Conservation (phyloP, 2,113 vertebrate species). For the Rissa tridactyla region DNA sequence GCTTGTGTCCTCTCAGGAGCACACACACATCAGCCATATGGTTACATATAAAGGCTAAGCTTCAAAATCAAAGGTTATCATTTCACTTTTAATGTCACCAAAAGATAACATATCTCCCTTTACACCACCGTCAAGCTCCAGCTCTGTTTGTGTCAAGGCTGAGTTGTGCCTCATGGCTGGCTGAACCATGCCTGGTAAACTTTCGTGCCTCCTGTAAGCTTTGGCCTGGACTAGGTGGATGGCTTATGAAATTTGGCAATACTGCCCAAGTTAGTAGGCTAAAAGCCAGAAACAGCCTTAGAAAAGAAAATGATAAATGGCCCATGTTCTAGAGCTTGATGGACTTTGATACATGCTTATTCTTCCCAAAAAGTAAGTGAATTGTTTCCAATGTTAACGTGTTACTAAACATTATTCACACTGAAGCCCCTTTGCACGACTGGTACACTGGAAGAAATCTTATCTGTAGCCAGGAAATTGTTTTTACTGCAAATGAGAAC, state of each 20-base stretch:
- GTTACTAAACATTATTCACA: not conserved
- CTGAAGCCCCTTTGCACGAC: not conserved
- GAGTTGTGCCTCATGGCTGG: not conserved
- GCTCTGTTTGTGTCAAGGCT: not conserved
- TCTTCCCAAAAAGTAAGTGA: not conserved
- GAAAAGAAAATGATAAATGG: not conserved
- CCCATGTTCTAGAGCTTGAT: not conserved
- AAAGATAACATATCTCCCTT: not conserved
- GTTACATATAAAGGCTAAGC: not conserved
- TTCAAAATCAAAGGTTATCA: not conserved
- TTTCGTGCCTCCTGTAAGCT: not conserved
- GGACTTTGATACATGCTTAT: not conserved
- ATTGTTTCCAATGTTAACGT: not conserved
- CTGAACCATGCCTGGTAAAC: not conserved
- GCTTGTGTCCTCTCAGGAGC: not conserved
- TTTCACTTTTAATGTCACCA: not conserved
- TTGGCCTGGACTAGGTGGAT: not conserved
- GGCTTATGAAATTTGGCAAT: not conserved
- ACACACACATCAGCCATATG: not conserved
- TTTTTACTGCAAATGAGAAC: not conserved
- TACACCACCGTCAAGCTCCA: not conserved
- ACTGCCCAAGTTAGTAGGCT: not conserved
- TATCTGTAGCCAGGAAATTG: fast-evolving
- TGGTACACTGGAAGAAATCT: not conserved
- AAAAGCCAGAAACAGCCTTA: not conserved